Evolutionary conservation across 2,888 invertebrate species (phyloP).

Genomic region (Psococerastis gibbosa): DNA sequence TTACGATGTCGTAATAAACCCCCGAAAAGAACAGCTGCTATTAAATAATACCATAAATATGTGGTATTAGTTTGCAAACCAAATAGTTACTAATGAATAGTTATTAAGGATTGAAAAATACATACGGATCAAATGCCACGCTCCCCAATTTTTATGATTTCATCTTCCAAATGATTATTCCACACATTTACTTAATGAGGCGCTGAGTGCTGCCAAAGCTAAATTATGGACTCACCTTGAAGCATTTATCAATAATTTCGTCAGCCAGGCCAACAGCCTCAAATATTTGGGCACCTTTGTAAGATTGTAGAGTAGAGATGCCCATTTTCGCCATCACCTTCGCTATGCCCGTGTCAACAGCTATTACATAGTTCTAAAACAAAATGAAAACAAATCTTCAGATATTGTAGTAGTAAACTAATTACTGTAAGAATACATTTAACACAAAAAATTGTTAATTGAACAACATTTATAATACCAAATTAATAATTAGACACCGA

Average conservation of each 20-base stretch:
- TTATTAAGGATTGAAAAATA: conserved; percentile 19
- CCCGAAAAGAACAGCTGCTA: no score
- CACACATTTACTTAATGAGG: background rate
- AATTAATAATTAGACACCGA: conserved; percentile 12
- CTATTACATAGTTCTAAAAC: conserved; percentile 59
- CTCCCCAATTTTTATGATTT: conserved; percentile 21
- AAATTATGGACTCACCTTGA: conserved; percentile 41
- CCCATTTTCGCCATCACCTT: conserved; percentile 99
- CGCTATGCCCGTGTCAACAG: conserved; percentile 76
- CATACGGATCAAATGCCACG: conserved; percentile 22
- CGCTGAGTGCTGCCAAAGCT: conserved; percentile 28
- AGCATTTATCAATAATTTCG: conserved; percentile 88
- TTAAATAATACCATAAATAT: no score
- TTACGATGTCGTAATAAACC: no score
- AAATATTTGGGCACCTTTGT: conserved; percentile 98
- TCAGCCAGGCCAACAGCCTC: conserved; percentile 90
- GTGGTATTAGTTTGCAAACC: no score
- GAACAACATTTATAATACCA: conserved; percentile 12
- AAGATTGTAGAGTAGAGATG: conserved; percentile 93
- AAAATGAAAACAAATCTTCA: conserved; percentile 8
- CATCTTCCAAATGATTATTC: background rate
- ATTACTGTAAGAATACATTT: conserved; percentile 10
- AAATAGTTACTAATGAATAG: no score
- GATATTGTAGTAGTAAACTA: conserved; percentile 1
- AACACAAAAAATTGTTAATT: conserved; percentile 7